A percentile compares a stretch with the other conserved stretches of the same genome.
These are phyloP conservation scores for Rallus limicola DNA, from an alignment of 2,113 vertebrate genomes.

Conservation along the genomic window DNA sequence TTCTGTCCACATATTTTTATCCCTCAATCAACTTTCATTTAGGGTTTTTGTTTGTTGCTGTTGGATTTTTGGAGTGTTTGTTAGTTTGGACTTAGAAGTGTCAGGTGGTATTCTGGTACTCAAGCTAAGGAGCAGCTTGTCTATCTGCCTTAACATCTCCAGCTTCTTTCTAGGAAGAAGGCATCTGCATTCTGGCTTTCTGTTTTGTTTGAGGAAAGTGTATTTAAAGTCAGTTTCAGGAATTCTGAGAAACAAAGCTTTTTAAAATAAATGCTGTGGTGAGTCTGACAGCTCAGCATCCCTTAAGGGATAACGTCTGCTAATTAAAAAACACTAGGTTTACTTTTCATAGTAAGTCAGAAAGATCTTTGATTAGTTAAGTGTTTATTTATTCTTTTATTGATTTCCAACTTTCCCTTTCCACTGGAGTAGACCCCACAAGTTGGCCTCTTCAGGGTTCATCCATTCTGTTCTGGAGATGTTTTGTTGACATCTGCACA, in stretches of 20 bases:
- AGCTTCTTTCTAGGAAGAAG: background rate
- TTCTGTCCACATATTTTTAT: background rate
- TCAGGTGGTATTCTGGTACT: background rate
- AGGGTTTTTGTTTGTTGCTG: background rate
- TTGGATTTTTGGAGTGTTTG: background rate
- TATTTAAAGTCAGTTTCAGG: background rate
- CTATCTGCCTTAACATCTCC: background rate
- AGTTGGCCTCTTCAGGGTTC: conserved; percentile 3
- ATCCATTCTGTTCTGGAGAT: conserved; percentile 23
- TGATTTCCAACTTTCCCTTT: background rate
- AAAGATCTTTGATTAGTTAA: background rate
- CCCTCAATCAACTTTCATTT: background rate
- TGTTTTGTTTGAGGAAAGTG: background rate
- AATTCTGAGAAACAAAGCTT: background rate
- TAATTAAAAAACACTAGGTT: background rate
- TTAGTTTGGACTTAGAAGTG: background rate
- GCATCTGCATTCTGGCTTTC: background rate
- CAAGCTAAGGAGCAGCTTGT: background rate
- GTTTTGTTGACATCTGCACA: conserved; percentile 58
- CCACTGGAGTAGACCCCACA: conserved; percentile 53
- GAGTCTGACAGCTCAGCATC: background rate
- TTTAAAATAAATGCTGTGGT: conserved; percentile 3
- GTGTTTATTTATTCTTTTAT: conserved; percentile 17
- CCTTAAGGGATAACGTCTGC: background rate
- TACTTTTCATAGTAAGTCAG: background rate